Evolutionary conservation across 1,140 invertebrate genomes (phyloP).

Genomic region (Leptonema lineaticorne): DNA sequence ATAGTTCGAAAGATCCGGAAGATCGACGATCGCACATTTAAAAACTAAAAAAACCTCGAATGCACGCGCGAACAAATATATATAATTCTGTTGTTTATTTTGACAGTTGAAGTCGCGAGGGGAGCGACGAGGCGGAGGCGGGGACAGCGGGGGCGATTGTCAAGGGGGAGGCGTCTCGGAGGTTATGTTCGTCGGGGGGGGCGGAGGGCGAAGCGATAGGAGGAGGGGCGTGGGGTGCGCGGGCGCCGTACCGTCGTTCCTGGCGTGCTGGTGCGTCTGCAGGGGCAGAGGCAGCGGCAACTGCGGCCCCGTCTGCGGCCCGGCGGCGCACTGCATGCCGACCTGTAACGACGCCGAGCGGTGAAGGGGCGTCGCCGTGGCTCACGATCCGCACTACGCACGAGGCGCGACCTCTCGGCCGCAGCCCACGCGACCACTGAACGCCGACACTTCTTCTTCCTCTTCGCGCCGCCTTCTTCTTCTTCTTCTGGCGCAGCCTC

Average conservation of each 20-base stretch:
- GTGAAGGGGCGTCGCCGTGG: neutral
- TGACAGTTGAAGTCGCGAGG: neutral
- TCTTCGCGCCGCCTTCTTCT: no score
- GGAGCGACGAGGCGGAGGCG: neutral
- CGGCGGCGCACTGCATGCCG: conserved; percentile 15
- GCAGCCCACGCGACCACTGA: conserved; percentile 29
- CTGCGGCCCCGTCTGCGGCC: neutral
- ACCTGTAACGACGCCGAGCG: neutral
- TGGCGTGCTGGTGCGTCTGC: conserved; percentile 4
- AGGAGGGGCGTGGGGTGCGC: neutral
- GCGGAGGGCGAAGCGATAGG: neutral
- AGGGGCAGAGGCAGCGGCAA: neutral
- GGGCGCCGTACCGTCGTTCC: conserved; percentile 5
- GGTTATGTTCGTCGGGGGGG: neutral
- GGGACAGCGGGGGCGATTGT: neutral
- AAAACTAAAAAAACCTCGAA: no score
- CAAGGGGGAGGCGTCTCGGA: neutral
- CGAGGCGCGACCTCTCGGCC: conserved; percentile 14
- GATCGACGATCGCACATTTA: no score
- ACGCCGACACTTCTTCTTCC: conserved; percentile 13
- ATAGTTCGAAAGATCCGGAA: no score
- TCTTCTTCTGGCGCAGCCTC: no score
- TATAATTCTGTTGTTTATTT: neutral
- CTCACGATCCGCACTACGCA: neutral
- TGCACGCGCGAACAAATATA: no score